These are phyloP conservation scores for Eucidaris tribuloides DNA, from an alignment of 35 echinoderm and acorn worm species.

Conservation along the genomic window DNA sequence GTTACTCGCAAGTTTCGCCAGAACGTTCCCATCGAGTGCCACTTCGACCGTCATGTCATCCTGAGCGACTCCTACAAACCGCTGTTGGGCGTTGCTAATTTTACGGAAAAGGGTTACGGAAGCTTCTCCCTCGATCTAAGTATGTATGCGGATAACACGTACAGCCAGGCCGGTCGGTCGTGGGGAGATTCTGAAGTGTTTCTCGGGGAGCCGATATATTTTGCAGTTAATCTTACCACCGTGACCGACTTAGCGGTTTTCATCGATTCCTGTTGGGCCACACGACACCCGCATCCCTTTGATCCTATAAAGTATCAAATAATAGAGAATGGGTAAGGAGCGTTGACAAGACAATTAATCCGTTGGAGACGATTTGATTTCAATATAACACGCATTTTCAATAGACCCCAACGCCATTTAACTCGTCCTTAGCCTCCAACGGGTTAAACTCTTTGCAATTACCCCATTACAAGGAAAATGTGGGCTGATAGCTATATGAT, in stretches of 20 bases:
- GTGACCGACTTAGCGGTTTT: conserved; percentile 2
- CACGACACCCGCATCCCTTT: background rate
- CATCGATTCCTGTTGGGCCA: conserved; percentile 12
- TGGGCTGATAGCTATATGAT: too few relatives aligned
- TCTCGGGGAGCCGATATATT: background rate
- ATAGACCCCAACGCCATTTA: too few relatives aligned
- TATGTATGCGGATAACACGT: background rate
- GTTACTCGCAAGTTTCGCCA: background rate
- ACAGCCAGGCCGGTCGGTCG: background rate
- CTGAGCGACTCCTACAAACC: background rate
- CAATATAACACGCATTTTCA: too few relatives aligned
- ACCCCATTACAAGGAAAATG: too few relatives aligned
- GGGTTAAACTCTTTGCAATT: too few relatives aligned
- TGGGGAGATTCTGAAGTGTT: background rate
- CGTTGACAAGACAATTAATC: too few relatives aligned
- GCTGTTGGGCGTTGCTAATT: background rate
- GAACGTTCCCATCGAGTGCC: background rate
- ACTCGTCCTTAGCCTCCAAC: too few relatives aligned
- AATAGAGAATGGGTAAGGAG: background rate
- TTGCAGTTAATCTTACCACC: conserved; percentile 3
- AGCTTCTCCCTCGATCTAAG: background rate
- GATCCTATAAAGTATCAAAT: background rate
- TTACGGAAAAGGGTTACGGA: background rate
- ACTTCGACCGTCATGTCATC: conserved; percentile 7
- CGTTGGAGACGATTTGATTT: too few relatives aligned